Base-by-base conservation (phyloP, 2,888 invertebrate genomes). In the Pemphredon lugubris region DNA sequence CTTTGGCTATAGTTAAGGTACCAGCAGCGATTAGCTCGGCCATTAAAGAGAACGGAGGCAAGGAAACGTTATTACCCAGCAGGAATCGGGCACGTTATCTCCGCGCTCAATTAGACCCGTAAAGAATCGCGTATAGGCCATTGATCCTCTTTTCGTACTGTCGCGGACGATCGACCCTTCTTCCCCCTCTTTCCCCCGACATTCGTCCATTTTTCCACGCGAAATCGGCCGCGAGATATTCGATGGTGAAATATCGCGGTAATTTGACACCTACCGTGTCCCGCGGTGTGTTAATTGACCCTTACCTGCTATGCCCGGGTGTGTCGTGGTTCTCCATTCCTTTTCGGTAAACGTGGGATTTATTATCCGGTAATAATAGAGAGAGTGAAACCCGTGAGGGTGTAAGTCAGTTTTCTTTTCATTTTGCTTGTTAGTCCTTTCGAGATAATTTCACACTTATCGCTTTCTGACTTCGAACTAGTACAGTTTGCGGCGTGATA, bases 101-200 rank as follows among this genome's bases (percentile, higher is more conserved):
- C 86, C 79, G 84, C 85, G 86, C 86, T 88, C 88, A 88, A 88
- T 88, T 88, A 88, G 85, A 88, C 79, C 84, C 86, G 87, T 88
- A 88, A 88, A 87, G 87, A 83, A 87, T 87, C 80, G 81, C 82
- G 71, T 82, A 84, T 83, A 83, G 82, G 77, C 81, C 86, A 87
- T 88, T 86, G 86, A 79, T 83, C 83, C 77, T 68, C 69, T 73
- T 78, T n/a, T 75, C 55, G 55, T 71, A 40, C 37, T 63, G 65
- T 42, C 48, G 54, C 51, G 42, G 54, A 40, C 67, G 65, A 74
- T 77, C 61, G 67, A 68, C 47, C 51, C 44, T 59, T n/a, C n/a
- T n/a, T 42, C 54, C 42, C 42, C 45, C 59, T 66, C 54, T 58
- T 63, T 45, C 45, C 18, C 26, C 13, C 2, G 23, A 44, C 44